Base-by-base conservation (phyloP, 2,113 vertebrate species). In the Polyodon spathula region DNA sequence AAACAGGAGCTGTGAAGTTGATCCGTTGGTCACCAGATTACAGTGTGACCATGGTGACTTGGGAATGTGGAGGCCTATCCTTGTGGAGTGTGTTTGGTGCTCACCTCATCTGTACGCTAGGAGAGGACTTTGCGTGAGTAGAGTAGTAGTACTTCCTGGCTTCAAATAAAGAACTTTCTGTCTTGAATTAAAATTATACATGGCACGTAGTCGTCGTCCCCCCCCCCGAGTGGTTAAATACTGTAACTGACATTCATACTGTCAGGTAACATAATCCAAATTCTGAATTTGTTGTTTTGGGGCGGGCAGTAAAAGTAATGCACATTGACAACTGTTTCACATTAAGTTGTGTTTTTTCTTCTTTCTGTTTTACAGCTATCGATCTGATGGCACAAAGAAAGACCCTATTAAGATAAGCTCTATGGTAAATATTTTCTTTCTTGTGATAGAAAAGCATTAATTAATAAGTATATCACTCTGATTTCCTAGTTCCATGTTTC, bases 1-100 rank as follows among this genome's bases (percentile, higher is more conserved):
- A 97, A 86, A 99, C 96, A 0, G 96, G 96, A 62, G 83, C 93
- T 5, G 95, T 98, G 73, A 95, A 93, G 72, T 68, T 95, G 65
- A 91, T 99, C 75, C 82, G 79, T 67, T 99, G 96, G 96, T 96
- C 95, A 65, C 96, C 96, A 62, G 96, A 99, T 84, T 95, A 84
- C 69, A 97, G 94, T 56, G 95, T 95, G 68, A 88, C 82, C 67
- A 93, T 93, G 86, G 93, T 98, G 70, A 97, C 95, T 0, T 99
- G 96, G 96, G 92, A 95, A 61, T 89, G 77, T 66, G 96, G 96
- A 14, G 94, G 96, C 59, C 82, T 99, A 15, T 99, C 96, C 8
- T 75, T 98, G 54, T 99, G 96, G 95, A 99, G 96, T 59, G 96
- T 98, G 63, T 99, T 99, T 73, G 96, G 96, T 69, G 95, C 96